Conservation (phyloP, 2,797 vertebrate species). For the Somateria mollissima region DNA sequence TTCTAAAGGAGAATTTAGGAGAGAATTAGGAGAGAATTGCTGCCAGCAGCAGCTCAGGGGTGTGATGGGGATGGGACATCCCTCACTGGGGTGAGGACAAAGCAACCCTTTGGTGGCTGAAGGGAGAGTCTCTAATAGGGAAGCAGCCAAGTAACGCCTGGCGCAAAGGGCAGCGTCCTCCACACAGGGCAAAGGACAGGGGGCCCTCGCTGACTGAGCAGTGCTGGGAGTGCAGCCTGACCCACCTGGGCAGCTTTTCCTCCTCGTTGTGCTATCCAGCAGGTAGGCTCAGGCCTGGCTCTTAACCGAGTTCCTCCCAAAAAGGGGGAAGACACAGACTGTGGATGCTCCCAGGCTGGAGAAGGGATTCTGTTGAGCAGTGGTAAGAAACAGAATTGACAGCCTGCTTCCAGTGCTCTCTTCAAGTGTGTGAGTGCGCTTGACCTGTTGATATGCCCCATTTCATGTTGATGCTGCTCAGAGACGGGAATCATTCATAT, state of each 20-base stretch:
- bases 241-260: background rate
- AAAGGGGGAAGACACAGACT: background rate
- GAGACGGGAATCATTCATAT: background rate
- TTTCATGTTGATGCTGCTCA: background rate
- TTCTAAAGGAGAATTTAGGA: background rate
- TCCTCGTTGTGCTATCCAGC: background rate
- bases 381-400: background rate
- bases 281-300: background rate
- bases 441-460: background rate
- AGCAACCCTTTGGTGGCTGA: background rate
- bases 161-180: background rate
- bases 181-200: background rate
- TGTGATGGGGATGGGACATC: background rate
- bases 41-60: background rate
- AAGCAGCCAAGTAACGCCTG: background rate
- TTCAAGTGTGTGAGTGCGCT: background rate
- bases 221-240: background rate
- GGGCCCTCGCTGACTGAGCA: background rate
- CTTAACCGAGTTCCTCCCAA: background rate
- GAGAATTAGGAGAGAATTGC: background rate
- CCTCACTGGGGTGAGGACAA: background rate
- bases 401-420: rapidly evolving
- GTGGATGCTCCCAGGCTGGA: background rate
- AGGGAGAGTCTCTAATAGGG: background rate
- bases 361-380: background rate